These are phyloP conservation scores for Mongoloraphidia duomilia DNA, from an alignment of 2,888 invertebrate genomes.

Conservation along the genomic window DNA sequence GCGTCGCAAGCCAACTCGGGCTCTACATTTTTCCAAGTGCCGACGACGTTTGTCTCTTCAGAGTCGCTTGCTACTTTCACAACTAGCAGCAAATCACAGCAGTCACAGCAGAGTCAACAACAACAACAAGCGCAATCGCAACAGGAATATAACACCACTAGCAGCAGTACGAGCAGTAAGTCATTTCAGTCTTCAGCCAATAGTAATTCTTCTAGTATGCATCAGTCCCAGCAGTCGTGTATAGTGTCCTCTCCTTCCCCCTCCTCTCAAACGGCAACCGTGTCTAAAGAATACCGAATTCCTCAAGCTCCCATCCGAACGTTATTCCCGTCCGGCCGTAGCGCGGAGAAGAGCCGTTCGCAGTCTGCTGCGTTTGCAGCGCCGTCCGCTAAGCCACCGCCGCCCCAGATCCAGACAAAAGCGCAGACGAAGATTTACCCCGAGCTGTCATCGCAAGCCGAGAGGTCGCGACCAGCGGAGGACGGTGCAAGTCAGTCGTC, in stretches of 20 bases:
- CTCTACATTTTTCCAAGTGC: constrained; percentile 48
- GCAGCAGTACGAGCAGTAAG: constrained; percentile 37
- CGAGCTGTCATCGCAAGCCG: constrained; percentile 35
- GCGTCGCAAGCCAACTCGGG: constrained; percentile 38
- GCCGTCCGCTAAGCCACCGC: constrained; percentile 28
- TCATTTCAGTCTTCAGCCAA: constrained; percentile 24
- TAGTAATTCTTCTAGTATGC: constrained; percentile 27
- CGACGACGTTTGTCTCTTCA: constrained; percentile 42
- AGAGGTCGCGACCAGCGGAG: constrained; percentile 31
- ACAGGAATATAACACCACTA: constrained; percentile 18
- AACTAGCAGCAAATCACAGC: constrained; percentile 35
- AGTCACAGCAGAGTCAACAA: constrained; percentile 23
- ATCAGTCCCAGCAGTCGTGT: constrained; percentile 53
- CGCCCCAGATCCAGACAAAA: constrained; percentile 48
- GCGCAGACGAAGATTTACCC: constrained; percentile 67
- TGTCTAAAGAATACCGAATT: constrained; percentile 46
- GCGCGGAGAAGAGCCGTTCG: constrained; percentile 17
- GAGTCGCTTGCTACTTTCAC: constrained; percentile 33
- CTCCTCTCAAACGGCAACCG: constrained; percentile 30
- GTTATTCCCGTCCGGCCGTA: constrained; percentile 20
- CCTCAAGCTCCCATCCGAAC: constrained; percentile 38
- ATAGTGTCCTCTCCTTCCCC: constrained; percentile 55
- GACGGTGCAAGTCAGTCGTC: constrained; percentile 49
- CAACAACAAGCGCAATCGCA: constrained; percentile 24
- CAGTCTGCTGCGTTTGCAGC: constrained; percentile 37